These are phyloP conservation scores for Pseudochaenichthys georgianus DNA, from an alignment of 2,797 vertebrate genomes.

Conservation along the genomic window DNA sequence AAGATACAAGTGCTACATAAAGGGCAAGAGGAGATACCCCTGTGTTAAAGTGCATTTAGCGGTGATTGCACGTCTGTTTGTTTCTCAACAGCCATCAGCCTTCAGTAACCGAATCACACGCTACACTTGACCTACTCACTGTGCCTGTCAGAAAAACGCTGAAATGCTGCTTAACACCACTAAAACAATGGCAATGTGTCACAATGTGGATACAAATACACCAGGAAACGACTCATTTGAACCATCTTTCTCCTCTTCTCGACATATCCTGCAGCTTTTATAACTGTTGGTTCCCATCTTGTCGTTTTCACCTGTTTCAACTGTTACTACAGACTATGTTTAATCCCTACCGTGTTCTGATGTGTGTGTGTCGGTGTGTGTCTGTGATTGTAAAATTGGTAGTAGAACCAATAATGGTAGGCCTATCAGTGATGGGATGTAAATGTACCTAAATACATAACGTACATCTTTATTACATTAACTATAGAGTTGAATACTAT, in stretches of 20 bases:
- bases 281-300: slow-evolving; percentile 19
- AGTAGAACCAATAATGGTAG: neutral
- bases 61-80: too few relatives aligned
- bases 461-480: too few relatives aligned
- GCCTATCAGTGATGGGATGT: neutral
- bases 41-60: too few relatives aligned
- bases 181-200: slow-evolving; percentile 50
- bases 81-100: neutral
- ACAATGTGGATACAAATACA: slow-evolving; percentile 27
- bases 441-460: neutral
- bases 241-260: slow-evolving; percentile 36
- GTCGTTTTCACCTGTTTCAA: slow-evolving; percentile 15
- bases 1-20: too few relatives aligned
- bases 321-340: neutral
- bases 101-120: neutral
- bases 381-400: too few relatives aligned
- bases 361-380: neutral
- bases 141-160: neutral
- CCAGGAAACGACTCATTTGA: slow-evolving; percentile 46
- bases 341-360: neutral
- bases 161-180: neutral
- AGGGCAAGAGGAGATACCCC: too few relatives aligned
- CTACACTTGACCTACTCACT: neutral
- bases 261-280: slow-evolving; percentile 40
- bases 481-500: neutral